Conservation (phyloP, 2,888 invertebrate genomes). For the Microplitis manilae region DNA sequence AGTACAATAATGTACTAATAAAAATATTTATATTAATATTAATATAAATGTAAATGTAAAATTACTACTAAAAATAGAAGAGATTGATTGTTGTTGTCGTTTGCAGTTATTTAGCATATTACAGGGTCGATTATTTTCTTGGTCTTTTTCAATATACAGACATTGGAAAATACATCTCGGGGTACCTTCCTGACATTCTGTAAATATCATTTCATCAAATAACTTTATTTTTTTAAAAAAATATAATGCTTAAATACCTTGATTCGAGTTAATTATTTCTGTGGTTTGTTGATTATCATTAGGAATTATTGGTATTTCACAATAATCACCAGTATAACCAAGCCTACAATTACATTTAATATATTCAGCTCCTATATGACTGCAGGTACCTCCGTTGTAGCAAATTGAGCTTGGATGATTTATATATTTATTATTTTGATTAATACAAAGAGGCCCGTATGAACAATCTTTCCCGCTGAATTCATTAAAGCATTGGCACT, state of each 20-base stretch:
- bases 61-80: background rate
- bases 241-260: background rate
- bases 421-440: conserved; percentile 65
- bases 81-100: conserved; percentile 38
- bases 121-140: conserved; percentile 66
- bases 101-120: conserved; percentile 61
- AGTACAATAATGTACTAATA: background rate
- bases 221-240: too few species aligned
- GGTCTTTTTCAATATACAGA: conserved; percentile 68
- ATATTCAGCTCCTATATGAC: conserved; percentile 84
- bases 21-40: background rate
- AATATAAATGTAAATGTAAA: background rate
- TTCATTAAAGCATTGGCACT: conserved; percentile 86
- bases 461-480: conserved; percentile 87
- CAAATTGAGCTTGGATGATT: conserved; percentile 76
- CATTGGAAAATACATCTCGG: conserved; percentile 71
- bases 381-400: conserved; percentile 84
- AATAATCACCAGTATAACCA: conserved; percentile 80
- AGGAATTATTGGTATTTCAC: conserved; percentile 76
- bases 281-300: conserved; percentile 26
- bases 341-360: conserved; percentile 81
- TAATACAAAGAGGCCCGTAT: conserved; percentile 84
- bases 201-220: conserved; percentile 47
- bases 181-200: conserved; percentile 70
- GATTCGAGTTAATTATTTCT: background rate